A percentile compares a stretch with the other conserved stretches of the same genome.
Conservation (phyloP, 2,888 invertebrate species). For the Melieria crassipennis region DNA sequence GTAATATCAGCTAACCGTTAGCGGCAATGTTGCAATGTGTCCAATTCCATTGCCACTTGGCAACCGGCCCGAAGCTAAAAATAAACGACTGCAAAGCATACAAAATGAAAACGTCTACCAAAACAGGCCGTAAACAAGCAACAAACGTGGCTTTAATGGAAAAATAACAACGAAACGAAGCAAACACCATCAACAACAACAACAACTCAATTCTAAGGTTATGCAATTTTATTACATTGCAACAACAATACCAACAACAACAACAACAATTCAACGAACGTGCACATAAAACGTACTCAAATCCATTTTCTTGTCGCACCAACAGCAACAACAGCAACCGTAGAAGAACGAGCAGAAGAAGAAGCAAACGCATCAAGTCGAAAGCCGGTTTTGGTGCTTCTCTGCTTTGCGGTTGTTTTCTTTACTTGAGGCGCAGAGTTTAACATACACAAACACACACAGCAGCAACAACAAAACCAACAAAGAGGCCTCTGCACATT, state of each 20-base stretch:
- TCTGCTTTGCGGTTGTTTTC: background rate
- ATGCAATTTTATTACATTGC: constrained; percentile 8
- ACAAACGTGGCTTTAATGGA: background rate
- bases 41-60: too few relatives aligned
- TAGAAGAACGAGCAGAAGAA: background rate
- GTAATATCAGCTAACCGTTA: too few relatives aligned
- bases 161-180: background rate
- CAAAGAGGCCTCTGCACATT: constrained; percentile 14
- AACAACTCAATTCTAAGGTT: constrained; percentile 12
- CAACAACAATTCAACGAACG: background rate
- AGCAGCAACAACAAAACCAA: background rate
- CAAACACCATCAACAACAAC: background rate
- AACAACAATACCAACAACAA: background rate
- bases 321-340: background rate
- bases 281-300: background rate
- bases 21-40: too few relatives aligned
- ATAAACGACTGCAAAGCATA: background rate
- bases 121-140: background rate
- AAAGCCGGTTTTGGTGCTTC: background rate
- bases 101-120: background rate
- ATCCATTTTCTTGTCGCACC: background rate
- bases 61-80: too few relatives aligned
- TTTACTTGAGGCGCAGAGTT: background rate
- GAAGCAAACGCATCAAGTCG: background rate
- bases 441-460: background rate